A percentile compares a stretch with the other conserved stretches of the same genome.
These are phyloP conservation scores for Leptinotarsa texana DNA, from an alignment of 1,140 invertebrate genomes.

Conservation along the genomic window DNA sequence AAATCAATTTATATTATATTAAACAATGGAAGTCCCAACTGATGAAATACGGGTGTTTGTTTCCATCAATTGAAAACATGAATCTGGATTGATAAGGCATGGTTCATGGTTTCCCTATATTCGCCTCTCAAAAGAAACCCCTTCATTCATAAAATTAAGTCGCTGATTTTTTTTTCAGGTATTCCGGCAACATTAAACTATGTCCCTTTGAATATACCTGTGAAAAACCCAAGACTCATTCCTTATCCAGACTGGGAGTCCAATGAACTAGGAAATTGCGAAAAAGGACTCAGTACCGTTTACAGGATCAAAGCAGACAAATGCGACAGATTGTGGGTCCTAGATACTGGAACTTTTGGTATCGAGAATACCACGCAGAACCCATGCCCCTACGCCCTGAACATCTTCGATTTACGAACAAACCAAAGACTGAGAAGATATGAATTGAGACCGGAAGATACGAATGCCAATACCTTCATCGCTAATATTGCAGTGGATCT, in stretches of 20 bases:
- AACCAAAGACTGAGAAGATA: constrained; percentile 72
- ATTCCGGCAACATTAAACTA: constrained; percentile 81
- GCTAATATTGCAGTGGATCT: constrained; percentile 81
- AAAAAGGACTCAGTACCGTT: constrained; percentile 72
- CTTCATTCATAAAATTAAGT: too few species aligned
- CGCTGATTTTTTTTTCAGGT: constrained; percentile 58
- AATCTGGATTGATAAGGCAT: too few species aligned
- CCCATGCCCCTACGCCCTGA: constrained; percentile 74
- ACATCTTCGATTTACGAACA: constrained; percentile 75
- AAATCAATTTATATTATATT: too few species aligned
- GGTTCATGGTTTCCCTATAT: too few species aligned
- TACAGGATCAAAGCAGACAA: constrained; percentile 75
- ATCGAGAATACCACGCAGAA: constrained; percentile 67
- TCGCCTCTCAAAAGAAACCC: too few species aligned
- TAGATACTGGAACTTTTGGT: constrained; percentile 80
- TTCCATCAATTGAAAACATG: too few species aligned
- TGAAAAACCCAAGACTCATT: constrained; percentile 70
- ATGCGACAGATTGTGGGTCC: constrained; percentile 78
- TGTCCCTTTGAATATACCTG: constrained; percentile 66
- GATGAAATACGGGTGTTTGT: too few species aligned
- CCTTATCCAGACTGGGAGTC: constrained; percentile 76
- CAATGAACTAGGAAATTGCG: constrained; percentile 75
- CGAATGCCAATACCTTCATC: constrained; percentile 76
- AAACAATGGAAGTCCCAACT: too few species aligned
- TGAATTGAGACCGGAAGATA: constrained; percentile 70